Conservation (phyloP, 2,888 invertebrate species). For the Agriopis aurantiaria region DNA sequence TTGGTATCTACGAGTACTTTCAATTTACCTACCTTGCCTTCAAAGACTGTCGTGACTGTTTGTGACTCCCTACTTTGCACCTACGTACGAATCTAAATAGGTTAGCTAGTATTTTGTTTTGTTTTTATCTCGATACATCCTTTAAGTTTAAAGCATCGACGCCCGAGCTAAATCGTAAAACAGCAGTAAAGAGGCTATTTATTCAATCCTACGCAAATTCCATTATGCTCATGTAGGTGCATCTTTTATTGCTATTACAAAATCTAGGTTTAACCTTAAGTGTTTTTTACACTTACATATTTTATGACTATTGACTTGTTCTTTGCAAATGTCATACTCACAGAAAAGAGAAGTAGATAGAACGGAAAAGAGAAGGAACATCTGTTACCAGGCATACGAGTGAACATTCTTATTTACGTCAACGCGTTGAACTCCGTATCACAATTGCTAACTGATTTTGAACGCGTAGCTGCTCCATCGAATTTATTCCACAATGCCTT, state of each 20-base stretch:
- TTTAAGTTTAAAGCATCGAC: slow-evolving; percentile 1
- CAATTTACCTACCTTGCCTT: neutral
- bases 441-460: no score
- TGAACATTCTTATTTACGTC: no score
- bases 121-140: neutral
- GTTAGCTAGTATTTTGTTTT: neutral
- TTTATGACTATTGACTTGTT: neutral
- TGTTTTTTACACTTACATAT: slow-evolving; percentile 15
- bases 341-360: no score
- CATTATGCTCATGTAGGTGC: slow-evolving; percentile 20
- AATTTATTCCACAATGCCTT: no score
- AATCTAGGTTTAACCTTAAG: slow-evolving; percentile 12
- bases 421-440: no score
- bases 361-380: no score
- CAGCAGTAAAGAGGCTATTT: slow-evolving; percentile 16
- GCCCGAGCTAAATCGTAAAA: slow-evolving; percentile 14
- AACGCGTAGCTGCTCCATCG: no score
- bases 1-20: neutral
- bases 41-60: neutral
- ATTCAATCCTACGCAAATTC: slow-evolving; percentile 29
- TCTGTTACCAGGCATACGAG: no score
- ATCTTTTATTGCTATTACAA: slow-evolving; percentile 24
- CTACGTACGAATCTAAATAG: neutral
- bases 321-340: neutral
- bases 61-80: neutral